Evolutionary conservation across 2,888 invertebrate species (phyloP), one percentile per base, ranked within the genome.

Genomic region (Zygothrica quintamaculata): DNA sequence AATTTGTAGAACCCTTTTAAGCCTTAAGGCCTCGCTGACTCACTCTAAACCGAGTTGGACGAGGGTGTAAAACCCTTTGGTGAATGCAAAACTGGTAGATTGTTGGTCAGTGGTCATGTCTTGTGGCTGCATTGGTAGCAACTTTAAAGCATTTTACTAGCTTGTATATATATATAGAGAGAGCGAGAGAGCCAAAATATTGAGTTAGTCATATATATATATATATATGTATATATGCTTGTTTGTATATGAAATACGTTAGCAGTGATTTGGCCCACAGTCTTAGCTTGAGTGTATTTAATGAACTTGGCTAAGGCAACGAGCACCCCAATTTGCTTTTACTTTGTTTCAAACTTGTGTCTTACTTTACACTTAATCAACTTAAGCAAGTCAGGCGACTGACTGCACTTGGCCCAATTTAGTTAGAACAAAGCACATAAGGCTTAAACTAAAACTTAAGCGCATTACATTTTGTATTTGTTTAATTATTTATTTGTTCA

Each of bases 231-330:
- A n/a, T n/a, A n/a, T n/a, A n/a, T n/a, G n/a, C n/a, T n/a, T n/a
- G n/a, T n/a, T 29, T 1, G 8, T 39, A 16, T 34, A 29, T 42
- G 40, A 36, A 46, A 9, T 25, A 48, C 34, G 40, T 5, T n/a
- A 9, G 13, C 16, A 26, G 9, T 36, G 5, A 13, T 40, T n/a
- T 16, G 6, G 36, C 47, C 33, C 25, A 43, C 51, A 57, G 9
- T 36, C 50, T 44, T 46, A 58, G 51, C 62, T 42, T 52, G 37
- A 58, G 51, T n/a, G n/a, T 44, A 68, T 48, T 34, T 61, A 67
- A 76, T 67, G 47, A 74, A 65, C 65, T 65, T 69, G 60, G 47
- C 53, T 37, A 57, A 31, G 51, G 56, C 48, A 52, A n/a, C n/a
- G 31, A 39, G n/a, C 11, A n/a, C 18, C 12, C 36, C 6, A 26